Evolutionary conservation across 2,888 invertebrate species (phyloP).

Genomic region (Plagiodera versicolora): DNA sequence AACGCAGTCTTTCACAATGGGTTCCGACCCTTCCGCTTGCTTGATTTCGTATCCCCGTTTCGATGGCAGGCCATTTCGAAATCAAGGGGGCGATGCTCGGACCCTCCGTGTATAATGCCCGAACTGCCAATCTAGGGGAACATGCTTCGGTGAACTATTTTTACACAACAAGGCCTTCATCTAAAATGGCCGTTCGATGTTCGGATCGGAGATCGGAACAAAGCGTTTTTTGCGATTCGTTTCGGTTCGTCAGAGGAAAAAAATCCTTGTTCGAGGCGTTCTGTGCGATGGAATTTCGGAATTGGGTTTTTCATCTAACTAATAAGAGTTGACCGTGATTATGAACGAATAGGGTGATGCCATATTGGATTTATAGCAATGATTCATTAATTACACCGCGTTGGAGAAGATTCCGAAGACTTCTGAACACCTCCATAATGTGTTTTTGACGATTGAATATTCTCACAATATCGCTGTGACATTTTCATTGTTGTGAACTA

Average conservation of each 20-base stretch:
- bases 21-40: slow-evolving; percentile 47
- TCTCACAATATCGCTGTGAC: too few relatives aligned
- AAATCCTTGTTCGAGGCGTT: not conserved
- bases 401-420: too few relatives aligned
- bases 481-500: too few relatives aligned
- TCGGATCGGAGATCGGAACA: slow-evolving; percentile 40
- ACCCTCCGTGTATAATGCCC: slow-evolving; percentile 46
- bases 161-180: slow-evolving; percentile 52
- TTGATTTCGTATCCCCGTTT: slow-evolving; percentile 45
- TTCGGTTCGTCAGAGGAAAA: slow-evolving; percentile 1
- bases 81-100: slow-evolving; percentile 36
- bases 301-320: not conserved
- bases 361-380: too few relatives aligned
- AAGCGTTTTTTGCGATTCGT: slow-evolving; percentile 42
- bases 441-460: too few relatives aligned
- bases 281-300: slow-evolving; percentile 9
- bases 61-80: slow-evolving; percentile 44
- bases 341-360: too few relatives aligned
- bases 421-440: too few relatives aligned
- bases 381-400: too few relatives aligned
- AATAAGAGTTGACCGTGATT: too few relatives aligned
- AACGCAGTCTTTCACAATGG: slow-evolving; percentile 41
- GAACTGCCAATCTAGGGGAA: slow-evolving; percentile 51
- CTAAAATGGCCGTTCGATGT: slow-evolving; percentile 52
- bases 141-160: slow-evolving; percentile 55